A percentile compares a stretch with the other conserved stretches of the same genome.
These are phyloP conservation scores for Macropus fuliginosus DNA, from an alignment of 2,797 vertebrate genomes.

Conservation along the genomic window DNA sequence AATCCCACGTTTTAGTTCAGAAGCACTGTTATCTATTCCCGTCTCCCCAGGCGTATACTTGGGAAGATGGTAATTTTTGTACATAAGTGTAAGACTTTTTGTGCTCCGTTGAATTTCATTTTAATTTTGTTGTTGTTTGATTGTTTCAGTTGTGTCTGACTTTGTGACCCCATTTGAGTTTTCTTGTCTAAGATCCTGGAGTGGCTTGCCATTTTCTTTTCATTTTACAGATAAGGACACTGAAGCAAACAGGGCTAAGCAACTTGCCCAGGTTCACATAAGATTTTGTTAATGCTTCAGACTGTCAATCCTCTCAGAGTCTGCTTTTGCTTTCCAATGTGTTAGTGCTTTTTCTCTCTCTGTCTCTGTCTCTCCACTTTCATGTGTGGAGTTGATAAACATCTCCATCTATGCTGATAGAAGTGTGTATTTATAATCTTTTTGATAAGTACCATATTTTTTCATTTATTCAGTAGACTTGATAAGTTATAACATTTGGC, in stretches of 20 bases:
- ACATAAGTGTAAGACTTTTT: not conserved
- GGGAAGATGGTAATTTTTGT: not conserved
- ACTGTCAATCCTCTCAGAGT: no score
- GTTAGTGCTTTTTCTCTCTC: not conserved
- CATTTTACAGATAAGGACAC: not conserved
- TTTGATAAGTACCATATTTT: not conserved
- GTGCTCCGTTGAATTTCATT: not conserved
- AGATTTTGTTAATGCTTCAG: no score
- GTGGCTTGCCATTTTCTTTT: not conserved
- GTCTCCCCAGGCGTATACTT: not conserved
- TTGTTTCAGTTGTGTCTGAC: not conserved
- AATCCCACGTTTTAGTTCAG: not conserved
- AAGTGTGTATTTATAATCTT: not conserved
- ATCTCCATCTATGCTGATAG: not conserved
- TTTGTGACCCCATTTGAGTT: not conserved
- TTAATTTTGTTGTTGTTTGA: no score
- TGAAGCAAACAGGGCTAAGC: not conserved
- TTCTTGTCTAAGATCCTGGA: no score
- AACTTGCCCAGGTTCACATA: not conserved
- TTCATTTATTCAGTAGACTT: not conserved
- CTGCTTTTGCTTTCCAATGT: not conserved
- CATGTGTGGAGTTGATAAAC: not conserved
- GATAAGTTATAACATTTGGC: not conserved
- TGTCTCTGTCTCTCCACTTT: not conserved
- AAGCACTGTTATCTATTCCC: not conserved